phyloP scores from a whole-genome alignment of 2,888 invertebrate genomes.

The Sesia bembeciformis region DNA sequence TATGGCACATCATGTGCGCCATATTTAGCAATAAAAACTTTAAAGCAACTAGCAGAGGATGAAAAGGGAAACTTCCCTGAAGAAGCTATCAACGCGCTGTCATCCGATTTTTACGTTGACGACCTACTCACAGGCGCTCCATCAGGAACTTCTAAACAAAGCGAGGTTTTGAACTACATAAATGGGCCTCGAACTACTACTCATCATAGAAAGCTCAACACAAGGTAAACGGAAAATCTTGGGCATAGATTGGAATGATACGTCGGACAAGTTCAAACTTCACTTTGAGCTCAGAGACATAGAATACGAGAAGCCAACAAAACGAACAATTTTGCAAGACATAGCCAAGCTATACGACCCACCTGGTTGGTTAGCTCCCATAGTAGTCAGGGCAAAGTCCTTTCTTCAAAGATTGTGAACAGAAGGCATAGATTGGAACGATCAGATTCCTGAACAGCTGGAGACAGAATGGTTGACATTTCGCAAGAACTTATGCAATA shows the following conservation, averaged over 20 bases:
- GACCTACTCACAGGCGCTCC: neutral
- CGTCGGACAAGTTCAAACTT: neutral
- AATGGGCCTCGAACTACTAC: neutral
- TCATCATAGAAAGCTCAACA: neutral
- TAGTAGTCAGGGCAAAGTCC: constrained; percentile 8
- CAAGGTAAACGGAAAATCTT: neutral
- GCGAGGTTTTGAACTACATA: neutral
- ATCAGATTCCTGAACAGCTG: neutral
- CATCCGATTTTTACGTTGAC: constrained; percentile 1
- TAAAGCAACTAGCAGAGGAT: constrained; percentile 4
- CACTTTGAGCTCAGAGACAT: neutral
- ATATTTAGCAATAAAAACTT: constrained; percentile 1
- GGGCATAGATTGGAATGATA: neutral
- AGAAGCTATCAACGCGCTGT: neutral
- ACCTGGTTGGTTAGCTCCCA: constrained; percentile 10
- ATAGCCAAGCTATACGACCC: constrained; percentile 11
- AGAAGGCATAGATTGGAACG: neutral
- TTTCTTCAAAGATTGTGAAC: constrained; percentile 7
- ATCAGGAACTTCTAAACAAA: neutral
- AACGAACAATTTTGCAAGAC: constrained; percentile 9
- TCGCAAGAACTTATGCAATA: neutral
- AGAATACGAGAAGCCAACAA: constrained; percentile 1
- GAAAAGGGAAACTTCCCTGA: neutral
- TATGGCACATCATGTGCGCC: constrained; percentile 6
- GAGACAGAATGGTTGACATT: neutral